Conservation (phyloP, 1,140 invertebrate species). For the Danaus plexippus region DNA sequence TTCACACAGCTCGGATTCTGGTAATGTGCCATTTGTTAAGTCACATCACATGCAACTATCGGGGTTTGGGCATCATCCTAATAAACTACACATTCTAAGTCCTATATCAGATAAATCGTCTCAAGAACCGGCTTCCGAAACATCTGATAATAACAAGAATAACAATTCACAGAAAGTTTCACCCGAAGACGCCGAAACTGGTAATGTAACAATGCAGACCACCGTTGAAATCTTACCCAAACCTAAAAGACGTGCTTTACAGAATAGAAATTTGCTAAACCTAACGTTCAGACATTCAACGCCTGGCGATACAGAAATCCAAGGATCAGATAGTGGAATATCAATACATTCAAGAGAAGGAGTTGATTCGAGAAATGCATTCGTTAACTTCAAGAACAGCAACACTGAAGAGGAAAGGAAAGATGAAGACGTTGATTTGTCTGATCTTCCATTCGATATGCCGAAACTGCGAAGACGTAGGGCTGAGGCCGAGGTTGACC, state of each 20-base stretch:
- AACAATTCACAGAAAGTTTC: constrained; percentile 83
- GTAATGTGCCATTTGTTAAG: constrained; percentile 73
- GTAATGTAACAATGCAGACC: constrained; percentile 64
- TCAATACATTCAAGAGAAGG: constrained; percentile 85
- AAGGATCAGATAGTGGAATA: constrained; percentile 89
- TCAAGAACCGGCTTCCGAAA: constrained; percentile 85
- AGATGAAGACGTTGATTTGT: constrained; percentile 73
- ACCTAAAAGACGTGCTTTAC: constrained; percentile 76
- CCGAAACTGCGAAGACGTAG: constrained; percentile 86
- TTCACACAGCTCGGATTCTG: constrained; percentile 87
- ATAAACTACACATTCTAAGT: constrained; percentile 86
- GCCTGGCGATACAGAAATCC: constrained; percentile 80
- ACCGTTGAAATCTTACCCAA: constrained; percentile 66
- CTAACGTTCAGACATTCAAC: constrained; percentile 76
- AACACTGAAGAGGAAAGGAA: constrained; percentile 59
- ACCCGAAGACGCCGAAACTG: constrained; percentile 72
- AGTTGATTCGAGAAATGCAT: constrained; percentile 76
- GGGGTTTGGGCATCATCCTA: constrained; percentile 77
- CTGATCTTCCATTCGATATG: constrained; percentile 90
- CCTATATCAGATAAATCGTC: constrained; percentile 93
- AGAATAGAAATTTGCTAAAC: constrained; percentile 84
- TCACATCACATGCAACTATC: constrained; percentile 75
- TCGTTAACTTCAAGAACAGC: constrained; percentile 75
- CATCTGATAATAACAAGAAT: constrained; percentile 83
- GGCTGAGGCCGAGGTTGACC: constrained; percentile 77